phyloP scores from a whole-genome alignment of 2,797 vertebrate species.

The Anabacerthia variegaticeps region DNA sequence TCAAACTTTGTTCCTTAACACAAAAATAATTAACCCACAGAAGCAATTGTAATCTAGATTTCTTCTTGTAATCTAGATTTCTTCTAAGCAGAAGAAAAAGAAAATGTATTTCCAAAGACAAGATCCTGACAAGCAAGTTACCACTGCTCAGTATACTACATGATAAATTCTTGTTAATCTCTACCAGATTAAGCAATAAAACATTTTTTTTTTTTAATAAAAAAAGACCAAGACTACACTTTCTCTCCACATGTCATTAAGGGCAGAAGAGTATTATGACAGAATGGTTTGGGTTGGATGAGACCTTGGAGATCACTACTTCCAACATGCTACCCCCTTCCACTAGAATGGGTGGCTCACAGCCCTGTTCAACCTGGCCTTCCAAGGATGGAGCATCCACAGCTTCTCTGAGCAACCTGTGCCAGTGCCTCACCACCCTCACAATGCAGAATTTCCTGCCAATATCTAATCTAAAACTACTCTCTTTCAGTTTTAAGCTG shows the following conservation, averaged over 20 bases:
- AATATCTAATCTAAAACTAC: not conserved
- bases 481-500: not conserved
- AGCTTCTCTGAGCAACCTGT: not conserved
- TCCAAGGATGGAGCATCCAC: not conserved
- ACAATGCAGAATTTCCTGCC: not conserved
- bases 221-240: not conserved
- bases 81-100: not conserved
- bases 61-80: not conserved
- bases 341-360: no score
- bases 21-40: not conserved
- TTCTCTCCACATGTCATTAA: not conserved
- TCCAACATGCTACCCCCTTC: not conserved
- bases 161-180: not conserved
- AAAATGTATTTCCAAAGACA: not conserved
- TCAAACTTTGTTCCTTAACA: not conserved
- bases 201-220: not conserved
- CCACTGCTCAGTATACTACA: not conserved
- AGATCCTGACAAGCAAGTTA: not conserved
- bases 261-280: rapidly evolving
- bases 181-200: not conserved
- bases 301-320: not conserved
- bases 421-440: no score
- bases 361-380: not conserved
- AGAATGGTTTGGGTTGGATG: not conserved
- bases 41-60: not conserved